phyloP scores from a whole-genome alignment of 1,140 invertebrate genomes.

The Drosophila willistoni region DNA sequence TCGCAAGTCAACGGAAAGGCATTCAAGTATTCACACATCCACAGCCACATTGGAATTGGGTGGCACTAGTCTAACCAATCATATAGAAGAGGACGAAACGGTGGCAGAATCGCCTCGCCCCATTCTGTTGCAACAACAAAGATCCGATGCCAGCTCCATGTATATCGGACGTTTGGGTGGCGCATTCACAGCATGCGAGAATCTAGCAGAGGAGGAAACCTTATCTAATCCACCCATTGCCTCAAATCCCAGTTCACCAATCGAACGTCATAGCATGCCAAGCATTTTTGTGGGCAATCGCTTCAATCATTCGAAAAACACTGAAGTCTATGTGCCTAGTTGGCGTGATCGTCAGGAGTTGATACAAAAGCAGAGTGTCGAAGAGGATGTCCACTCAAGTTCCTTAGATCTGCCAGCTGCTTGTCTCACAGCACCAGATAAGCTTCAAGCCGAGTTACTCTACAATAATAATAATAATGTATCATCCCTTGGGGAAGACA shows the following conservation, averaged over 20 bases:
- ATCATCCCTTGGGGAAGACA: slow-evolving; percentile 3
- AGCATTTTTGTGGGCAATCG: slow-evolving; percentile 85
- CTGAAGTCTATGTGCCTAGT: slow-evolving; percentile 84
- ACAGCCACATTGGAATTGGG: slow-evolving; percentile 83
- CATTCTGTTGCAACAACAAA: slow-evolving; percentile 77
- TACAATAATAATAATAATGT: slow-evolving; percentile 72
- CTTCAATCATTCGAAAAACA: slow-evolving; percentile 84
- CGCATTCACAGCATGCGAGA: slow-evolving; percentile 86
- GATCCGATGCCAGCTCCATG: slow-evolving; percentile 85
- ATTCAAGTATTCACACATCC: slow-evolving; percentile 83
- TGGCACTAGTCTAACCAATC: slow-evolving; percentile 57
- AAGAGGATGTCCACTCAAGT: slow-evolving; percentile 84
- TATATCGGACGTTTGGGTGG: slow-evolving; percentile 84
- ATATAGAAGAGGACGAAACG: slow-evolving; percentile 51
- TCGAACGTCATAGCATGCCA: slow-evolving; percentile 83
- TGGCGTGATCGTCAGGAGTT: slow-evolving; percentile 82
- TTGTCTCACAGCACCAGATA: slow-evolving; percentile 83
- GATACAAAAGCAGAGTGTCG: slow-evolving; percentile 73
- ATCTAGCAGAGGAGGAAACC: slow-evolving; percentile 85
- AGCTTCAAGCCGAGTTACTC: slow-evolving; percentile 84
- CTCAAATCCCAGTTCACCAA: slow-evolving; percentile 34
- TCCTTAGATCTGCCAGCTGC: slow-evolving; percentile 84
- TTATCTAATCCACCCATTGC: slow-evolving; percentile 17
- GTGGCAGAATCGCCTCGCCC: slow-evolving; percentile 1
- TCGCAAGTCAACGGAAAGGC: slow-evolving; percentile 65